These are phyloP conservation scores for Lepus europaeus DNA, from an alignment of 2,113 vertebrate species.

Conservation along the genomic window DNA sequence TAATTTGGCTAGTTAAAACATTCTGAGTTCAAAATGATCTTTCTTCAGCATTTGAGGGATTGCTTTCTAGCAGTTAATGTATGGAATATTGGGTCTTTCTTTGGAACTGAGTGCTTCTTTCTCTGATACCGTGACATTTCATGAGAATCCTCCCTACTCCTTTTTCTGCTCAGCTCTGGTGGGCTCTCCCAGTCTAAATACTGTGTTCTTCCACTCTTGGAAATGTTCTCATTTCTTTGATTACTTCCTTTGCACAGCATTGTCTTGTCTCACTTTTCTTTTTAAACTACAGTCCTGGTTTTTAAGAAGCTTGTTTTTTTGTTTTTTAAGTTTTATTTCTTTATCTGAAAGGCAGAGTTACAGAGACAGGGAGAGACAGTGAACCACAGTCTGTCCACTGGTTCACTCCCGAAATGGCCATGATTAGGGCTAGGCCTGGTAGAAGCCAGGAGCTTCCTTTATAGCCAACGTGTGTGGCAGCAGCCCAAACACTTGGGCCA, in stretches of 20 bases:
- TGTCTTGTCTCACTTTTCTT: background rate
- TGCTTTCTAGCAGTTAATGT: background rate
- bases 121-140: background rate
- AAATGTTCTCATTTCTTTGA: background rate
- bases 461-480: no score
- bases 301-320: background rate
- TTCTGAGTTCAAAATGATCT: slow-evolving; percentile 37
- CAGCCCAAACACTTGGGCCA: no score
- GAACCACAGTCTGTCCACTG: no score
- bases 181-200: background rate
- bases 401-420: no score
- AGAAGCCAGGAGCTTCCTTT: no score
- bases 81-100: background rate
- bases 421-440: no score
- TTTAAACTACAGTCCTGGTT: background rate
- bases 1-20: slow-evolving; percentile 31
- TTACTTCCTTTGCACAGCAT: background rate
- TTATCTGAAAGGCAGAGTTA: no score
- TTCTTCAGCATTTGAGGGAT: background rate
- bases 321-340: background rate
- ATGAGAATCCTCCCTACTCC: background rate
- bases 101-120: background rate
- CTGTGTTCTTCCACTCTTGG: background rate
- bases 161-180: background rate
- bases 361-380: no score